These are phyloP conservation scores for Rallus limicola DNA, from an alignment of 2,113 vertebrate genomes.

Conservation along the genomic window DNA sequence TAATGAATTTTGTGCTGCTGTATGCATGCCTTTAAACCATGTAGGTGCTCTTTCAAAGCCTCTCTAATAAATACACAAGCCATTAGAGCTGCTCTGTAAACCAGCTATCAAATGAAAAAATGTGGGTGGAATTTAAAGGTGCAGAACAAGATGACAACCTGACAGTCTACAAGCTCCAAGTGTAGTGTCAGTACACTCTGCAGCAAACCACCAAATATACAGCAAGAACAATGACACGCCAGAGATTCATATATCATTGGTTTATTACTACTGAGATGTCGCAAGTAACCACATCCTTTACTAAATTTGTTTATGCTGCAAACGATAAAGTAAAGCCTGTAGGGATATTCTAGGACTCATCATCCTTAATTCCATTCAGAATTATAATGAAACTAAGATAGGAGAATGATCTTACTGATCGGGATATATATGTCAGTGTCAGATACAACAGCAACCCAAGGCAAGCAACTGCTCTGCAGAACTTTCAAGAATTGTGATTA, in stretches of 20 bases:
- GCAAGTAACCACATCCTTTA: background rate
- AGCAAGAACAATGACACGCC: background rate
- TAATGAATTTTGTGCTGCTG: background rate
- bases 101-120: background rate
- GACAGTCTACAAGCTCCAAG: background rate
- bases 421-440: background rate
- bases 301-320: background rate
- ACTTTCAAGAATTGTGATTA: background rate
- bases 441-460: background rate
- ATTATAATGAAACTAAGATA: background rate
- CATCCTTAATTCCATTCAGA: background rate
- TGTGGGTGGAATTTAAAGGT: background rate
- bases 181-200: background rate
- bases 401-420: background rate
- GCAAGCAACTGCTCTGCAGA: background rate
- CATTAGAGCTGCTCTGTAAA: conserved; percentile 17
- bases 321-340: background rate
- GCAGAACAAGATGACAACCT: background rate
- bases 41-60: background rate
- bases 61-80: background rate
- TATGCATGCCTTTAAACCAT: background rate
- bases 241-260: background rate
- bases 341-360: background rate
- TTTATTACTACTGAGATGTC: background rate
- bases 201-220: background rate